Percentiles rank a stretch among this genome's conserved stretches.
These are phyloP conservation scores for Stenotaenia linearis DNA, from an alignment of 2,888 invertebrate species.

Conservation along the genomic window DNA sequence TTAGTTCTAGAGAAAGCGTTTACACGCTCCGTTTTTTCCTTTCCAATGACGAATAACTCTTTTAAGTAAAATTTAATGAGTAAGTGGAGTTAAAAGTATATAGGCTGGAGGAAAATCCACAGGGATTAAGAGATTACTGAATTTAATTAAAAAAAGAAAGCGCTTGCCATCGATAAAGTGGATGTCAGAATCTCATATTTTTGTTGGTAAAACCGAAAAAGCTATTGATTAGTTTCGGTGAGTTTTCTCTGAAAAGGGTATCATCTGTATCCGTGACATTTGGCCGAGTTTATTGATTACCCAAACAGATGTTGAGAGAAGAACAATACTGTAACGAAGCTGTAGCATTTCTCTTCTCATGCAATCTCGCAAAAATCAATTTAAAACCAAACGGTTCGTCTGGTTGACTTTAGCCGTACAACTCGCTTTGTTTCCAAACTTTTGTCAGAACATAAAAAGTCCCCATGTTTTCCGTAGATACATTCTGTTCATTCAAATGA, in stretches of 20 bases:
- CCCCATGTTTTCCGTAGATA: background rate
- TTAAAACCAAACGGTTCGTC: background rate
- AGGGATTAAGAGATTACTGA: background rate
- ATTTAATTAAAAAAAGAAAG: background rate
- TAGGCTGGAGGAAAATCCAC: background rate
- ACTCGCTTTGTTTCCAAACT: background rate
- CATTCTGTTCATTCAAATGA: background rate
- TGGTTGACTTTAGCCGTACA: background rate
- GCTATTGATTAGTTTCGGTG: background rate
- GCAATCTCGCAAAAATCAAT: background rate
- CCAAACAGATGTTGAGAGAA: background rate
- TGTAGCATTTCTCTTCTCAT: background rate
- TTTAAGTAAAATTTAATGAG: background rate
- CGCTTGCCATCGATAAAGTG: background rate
- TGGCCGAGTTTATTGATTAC: conserved; percentile 9
- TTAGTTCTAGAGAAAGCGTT: background rate
- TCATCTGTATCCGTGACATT: conserved; percentile 15
- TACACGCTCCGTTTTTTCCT: background rate
- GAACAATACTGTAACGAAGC: background rate
- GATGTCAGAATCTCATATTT: conserved; percentile 16
- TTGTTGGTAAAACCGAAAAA: background rate
- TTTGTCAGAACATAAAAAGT: background rate
- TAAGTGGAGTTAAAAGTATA: background rate
- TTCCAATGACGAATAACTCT: background rate
- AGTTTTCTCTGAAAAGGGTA: background rate